A percentile compares a stretch with the other conserved stretches of the same genome.
Conservation (phyloP, 2,888 invertebrate genomes). For the Ctena decussata region DNA sequence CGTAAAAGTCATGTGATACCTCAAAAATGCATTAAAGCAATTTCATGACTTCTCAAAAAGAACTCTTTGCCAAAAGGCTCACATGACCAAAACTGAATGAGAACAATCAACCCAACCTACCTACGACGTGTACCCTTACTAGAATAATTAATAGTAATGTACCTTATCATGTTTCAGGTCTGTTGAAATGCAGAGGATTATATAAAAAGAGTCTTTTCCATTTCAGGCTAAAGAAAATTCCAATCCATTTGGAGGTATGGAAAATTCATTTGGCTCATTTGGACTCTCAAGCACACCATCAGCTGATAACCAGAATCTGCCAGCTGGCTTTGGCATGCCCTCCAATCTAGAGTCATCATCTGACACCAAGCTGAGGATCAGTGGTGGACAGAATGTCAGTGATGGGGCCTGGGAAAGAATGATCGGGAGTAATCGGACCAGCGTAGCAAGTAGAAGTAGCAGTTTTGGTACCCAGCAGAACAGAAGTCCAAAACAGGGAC, state of each 20-base stretch:
- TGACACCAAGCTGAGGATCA: neutral
- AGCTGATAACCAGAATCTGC: neutral
- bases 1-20: too few relatives aligned
- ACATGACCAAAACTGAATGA: too few relatives aligned
- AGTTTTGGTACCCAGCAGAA: conserved; percentile 38
- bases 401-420: conserved; percentile 39
- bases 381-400: neutral
- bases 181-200: too few relatives aligned
- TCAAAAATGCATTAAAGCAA: too few relatives aligned
- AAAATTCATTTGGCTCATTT: conserved; percentile 74
- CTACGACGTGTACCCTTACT: too few relatives aligned
- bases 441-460: conserved; percentile 48
- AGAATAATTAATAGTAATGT: too few relatives aligned
- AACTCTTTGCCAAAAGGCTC: too few relatives aligned
- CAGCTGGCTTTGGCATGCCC: neutral
- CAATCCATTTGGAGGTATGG: conserved; percentile 67
- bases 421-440: conserved; percentile 52
- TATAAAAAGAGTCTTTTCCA: neutral
- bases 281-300: conserved; percentile 40
- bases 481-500: conserved; percentile 20
- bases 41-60: too few relatives aligned
- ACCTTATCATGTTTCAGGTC: too few relatives aligned
- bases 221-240: conserved; percentile 24
- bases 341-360: neutral
- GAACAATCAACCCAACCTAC: too few relatives aligned